Base-by-base conservation (phyloP, 1,140 invertebrate species). In the Drepana arcuata region DNA sequence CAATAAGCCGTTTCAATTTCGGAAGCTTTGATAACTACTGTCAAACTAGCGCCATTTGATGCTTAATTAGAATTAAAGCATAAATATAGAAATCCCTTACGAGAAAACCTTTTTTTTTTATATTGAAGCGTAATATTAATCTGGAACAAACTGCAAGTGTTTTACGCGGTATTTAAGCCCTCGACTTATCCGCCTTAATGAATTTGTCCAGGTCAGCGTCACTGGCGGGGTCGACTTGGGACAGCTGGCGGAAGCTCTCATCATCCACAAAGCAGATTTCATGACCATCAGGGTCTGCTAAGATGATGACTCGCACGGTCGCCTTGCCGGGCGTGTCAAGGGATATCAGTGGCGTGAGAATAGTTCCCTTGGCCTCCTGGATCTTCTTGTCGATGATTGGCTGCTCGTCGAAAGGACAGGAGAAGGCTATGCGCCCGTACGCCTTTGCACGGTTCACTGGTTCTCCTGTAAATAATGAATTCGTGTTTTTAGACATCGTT, bases 241-340 rank as follows among this genome's bases (percentile, higher is more conserved):
- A 98, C 15, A 99, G 80, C 66, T 97, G 86, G 15, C 89, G 81
- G 82, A 97, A 99, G 14, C 90, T 95, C 85, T 98, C 95, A 61
- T 98, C 96, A 48, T 97, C 96, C 9, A 99, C 98, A 84, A 99
- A 99, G 83, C 97, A 99, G 44, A 99, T 99, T 86, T 99, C 97
- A 85, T 99, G 97, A 1, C 89, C 94, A 86, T 99, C 95, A 1
- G 97, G 97, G 86, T 99, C 97, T 15, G 93, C 93, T 4, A 99
- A 83, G 61, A 99, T 99, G 12, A 99, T 93, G 14, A 99, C 98
- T 42, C 93, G 86, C 0, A 99, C 97, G 5, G 94, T 94, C 1
- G 95, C 95, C 84, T 99, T 99, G 29, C 95, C 97, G 0, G 97
- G 97, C 0, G 97, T 99, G 58, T 97, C 94, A 30, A 99, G 80